Evolutionary conservation across 2,113 vertebrate species (phyloP).

Genomic region (Lasiurus cinereus): DNA sequence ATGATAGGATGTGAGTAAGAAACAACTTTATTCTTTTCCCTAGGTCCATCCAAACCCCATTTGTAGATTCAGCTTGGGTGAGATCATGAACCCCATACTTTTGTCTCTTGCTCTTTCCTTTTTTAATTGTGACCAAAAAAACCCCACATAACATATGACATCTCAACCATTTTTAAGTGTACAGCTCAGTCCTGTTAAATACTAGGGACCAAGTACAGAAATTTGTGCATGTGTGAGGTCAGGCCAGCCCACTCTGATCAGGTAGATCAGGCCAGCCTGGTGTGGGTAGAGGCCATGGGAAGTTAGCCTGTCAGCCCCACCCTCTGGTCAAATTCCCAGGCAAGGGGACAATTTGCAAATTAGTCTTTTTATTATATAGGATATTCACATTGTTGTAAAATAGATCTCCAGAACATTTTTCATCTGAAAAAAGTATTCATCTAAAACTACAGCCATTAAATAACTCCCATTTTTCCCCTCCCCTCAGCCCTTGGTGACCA

Average conservation of each 20-base stretch:
- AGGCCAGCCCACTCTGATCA: too few relatives aligned
- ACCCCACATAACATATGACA: not conserved
- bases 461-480: not conserved
- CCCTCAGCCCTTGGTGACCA: not conserved
- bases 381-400: not conserved
- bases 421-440: not conserved
- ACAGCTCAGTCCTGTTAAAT: not conserved
- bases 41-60: not conserved
- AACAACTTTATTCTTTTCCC: not conserved
- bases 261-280: too few relatives aligned
- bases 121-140: not conserved
- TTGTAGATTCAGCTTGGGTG: not conserved
- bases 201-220: too few relatives aligned
- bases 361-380: too few relatives aligned
- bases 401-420: not conserved
- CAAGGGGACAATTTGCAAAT: too few relatives aligned
- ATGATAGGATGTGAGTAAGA: too few relatives aligned
- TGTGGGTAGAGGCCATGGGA: too few relatives aligned
- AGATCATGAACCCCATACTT: not conserved
- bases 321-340: too few relatives aligned
- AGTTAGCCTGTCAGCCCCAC: too few relatives aligned
- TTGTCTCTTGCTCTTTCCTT: not conserved
- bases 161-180: not conserved
- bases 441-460: constrained; percentile 25
- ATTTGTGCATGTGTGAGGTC: too few relatives aligned